These are phyloP conservation scores for Plecotus auritus DNA, from an alignment of 2,113 vertebrate species.

Conservation along the genomic window DNA sequence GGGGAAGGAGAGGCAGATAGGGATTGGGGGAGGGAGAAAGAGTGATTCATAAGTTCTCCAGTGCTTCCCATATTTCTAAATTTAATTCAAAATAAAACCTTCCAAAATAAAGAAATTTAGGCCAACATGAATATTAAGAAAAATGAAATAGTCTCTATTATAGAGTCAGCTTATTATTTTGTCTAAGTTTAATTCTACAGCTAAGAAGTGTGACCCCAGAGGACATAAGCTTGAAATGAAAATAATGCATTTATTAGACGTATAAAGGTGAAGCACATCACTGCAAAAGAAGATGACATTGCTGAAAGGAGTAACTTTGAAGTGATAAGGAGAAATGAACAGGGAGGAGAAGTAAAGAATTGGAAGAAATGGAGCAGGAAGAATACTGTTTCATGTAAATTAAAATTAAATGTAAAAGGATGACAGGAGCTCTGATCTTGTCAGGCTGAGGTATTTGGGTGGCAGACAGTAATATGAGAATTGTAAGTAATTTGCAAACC, in stretches of 20 bases:
- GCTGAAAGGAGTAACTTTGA: conserved; percentile 63
- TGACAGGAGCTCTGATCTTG: conserved; percentile 75
- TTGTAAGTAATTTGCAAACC: conserved; percentile 63
- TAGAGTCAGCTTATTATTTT: background rate
- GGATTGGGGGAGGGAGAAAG: too few relatives aligned
- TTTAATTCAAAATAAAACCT: background rate
- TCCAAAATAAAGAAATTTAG: background rate
- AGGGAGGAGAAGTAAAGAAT: conserved; percentile 68
- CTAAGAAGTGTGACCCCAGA: conserved; percentile 44
- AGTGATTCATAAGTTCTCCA: background rate
- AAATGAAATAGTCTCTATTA: conserved; percentile 38
- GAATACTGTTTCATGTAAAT: conserved; percentile 81
- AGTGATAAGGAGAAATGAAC: conserved; percentile 76
- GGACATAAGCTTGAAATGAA: conserved; percentile 24
- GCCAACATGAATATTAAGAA: conserved; percentile 8
- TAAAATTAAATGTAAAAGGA: conserved; percentile 81
- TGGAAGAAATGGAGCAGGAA: conserved; percentile 80
- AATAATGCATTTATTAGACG: conserved; percentile 44
- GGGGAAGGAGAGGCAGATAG: background rate
- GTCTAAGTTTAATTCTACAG: conserved; percentile 47
- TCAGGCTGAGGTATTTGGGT: conserved; percentile 69
- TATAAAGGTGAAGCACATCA: conserved; percentile 60
- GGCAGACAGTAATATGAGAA: conserved; percentile 65
- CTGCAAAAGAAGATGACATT: conserved; percentile 62
- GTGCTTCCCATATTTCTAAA: background rate